Base-by-base conservation (phyloP, 1,140 invertebrate genomes). In the Ips typographus region DNA sequence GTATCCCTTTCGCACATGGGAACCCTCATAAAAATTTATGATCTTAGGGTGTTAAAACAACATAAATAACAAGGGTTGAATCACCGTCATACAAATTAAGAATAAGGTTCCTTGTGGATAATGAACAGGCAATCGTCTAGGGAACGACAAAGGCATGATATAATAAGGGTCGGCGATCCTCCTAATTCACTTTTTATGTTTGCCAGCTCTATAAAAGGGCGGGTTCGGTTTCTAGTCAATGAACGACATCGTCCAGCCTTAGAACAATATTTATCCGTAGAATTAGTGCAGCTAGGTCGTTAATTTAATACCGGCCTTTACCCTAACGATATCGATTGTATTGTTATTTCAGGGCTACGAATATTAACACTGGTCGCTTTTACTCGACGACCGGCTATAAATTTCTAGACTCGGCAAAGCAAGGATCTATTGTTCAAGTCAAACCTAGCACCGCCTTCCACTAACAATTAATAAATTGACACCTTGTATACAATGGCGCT, bases 21-120 rank as follows among this genome's bases (percentile, higher is more conserved):
- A 67, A 67, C 65, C 65, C 55, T 67, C 65, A 67, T 67, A 67
- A 67, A 67, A 67, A 67, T 67, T 67, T 67, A 67, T 67, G 65
- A 67, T 67, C 55, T 58, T 43, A 41, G 65, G 65, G 65, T 67
- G 65, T 67, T 67, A 67, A 67, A 43, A 67, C 65, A 67, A 67
- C 65, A 67, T 67, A 67, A 67, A 67, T 67, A 67, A 67, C 40
- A 39, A 47, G 56, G 55, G 39, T 22, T 44, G 51, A 65, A 36
- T 53, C 51, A 41, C 51, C 62, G 39, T 65, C 22, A 65, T 49
- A 65, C 62, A 65, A 65, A 65, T 65, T 65, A 65, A 65, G 51
- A 65, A n/a, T 56, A 65, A 55, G 52, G 40, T 44, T 37, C 47
- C 41, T 38, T 37, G 59, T n/a, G 41, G 4, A 44, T 61, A 61